Conservation (phyloP, 1,140 invertebrate species). For the Macrobrachium nipponense region DNA sequence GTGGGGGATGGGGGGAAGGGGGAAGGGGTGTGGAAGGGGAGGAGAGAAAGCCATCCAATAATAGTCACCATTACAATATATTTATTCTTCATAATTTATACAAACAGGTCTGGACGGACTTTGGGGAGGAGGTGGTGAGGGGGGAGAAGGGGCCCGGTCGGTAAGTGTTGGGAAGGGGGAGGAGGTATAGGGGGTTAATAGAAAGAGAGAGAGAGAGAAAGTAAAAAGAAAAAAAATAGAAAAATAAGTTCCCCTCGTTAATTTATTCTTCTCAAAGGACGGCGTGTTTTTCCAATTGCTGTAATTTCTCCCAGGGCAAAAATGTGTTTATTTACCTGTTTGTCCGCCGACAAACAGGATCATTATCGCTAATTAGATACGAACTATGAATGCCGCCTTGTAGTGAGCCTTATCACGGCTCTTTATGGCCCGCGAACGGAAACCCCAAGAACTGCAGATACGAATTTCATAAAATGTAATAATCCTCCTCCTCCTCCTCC, state of each 20-base stretch:
- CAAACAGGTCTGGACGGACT: too few relatives aligned
- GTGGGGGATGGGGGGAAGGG: neutral
- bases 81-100: too few relatives aligned
- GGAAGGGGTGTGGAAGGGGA: neutral
- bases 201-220: neutral
- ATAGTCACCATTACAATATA: too few relatives aligned
- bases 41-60: neutral
- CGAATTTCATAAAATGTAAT: too few relatives aligned
- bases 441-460: too few relatives aligned
- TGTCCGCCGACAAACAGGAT: slow-evolving; percentile 31
- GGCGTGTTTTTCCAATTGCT: slow-evolving; percentile 49
- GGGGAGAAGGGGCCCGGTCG: too few relatives aligned
- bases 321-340: slow-evolving; percentile 50
- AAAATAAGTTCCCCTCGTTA: slow-evolving; percentile 16
- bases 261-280: slow-evolving; percentile 51
- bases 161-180: too few relatives aligned
- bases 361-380: slow-evolving; percentile 40
- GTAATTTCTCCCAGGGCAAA: slow-evolving; percentile 54
- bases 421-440: too few relatives aligned
- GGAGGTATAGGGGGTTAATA: too few relatives aligned
- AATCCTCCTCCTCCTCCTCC: too few relatives aligned
- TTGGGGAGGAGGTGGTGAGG: too few relatives aligned
- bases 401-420: neutral
- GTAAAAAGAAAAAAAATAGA: neutral
- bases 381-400: slow-evolving; percentile 6